These are phyloP conservation scores for Leptarthrus brevirostris DNA, from an alignment of 2,888 invertebrate species.

Conservation along the genomic window DNA sequence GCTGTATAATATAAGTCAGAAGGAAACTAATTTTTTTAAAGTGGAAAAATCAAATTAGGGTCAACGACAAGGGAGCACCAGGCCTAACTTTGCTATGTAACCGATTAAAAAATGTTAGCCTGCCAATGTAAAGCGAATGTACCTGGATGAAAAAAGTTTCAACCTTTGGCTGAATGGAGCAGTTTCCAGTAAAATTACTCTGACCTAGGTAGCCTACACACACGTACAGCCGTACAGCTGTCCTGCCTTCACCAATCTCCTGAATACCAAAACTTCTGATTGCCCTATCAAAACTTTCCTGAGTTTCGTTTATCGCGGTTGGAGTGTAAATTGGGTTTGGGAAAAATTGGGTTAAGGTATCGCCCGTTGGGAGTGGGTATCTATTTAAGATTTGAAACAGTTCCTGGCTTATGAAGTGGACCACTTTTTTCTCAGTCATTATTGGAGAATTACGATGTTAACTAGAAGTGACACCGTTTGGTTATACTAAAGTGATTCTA, in stretches of 20 bases:
- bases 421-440: neutral
- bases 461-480: too few species aligned
- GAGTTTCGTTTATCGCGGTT: constrained; percentile 28
- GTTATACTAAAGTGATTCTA: too few species aligned
- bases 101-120: constrained; percentile 28
- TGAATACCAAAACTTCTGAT: constrained; percentile 39
- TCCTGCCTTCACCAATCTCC: constrained; percentile 5
- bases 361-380: constrained; percentile 29
- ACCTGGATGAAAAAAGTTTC: constrained; percentile 29
- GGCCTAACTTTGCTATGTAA: constrained; percentile 15
- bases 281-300: constrained; percentile 38
- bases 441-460: too few species aligned
- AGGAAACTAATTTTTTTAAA: constrained; percentile 23
- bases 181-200: constrained; percentile 8
- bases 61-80: constrained; percentile 3
- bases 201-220: neutral
- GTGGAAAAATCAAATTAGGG: constrained; percentile 37
- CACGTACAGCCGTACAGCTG: neutral
- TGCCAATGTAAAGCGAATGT: neutral
- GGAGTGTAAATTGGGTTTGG: constrained; percentile 35
- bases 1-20: constrained; percentile 2
- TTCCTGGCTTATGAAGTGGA: neutral
- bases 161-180: neutral
- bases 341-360: constrained; percentile 34
- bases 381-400: constrained; percentile 3